Conservation (phyloP, 2,113 vertebrate species). For the Herpetotheres cachinnans region DNA sequence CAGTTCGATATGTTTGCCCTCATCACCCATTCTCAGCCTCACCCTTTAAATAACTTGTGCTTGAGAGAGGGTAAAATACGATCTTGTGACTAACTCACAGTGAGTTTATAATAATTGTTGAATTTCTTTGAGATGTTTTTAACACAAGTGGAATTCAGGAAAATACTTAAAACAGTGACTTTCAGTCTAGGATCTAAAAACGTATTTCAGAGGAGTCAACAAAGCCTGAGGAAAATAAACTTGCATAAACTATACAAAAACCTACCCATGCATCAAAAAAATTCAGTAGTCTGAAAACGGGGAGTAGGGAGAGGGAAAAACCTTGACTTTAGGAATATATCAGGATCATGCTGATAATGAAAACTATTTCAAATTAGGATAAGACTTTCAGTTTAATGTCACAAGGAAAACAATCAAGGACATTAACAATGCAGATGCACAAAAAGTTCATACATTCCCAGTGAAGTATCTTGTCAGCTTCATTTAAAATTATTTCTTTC, state of each 20-base stretch:
- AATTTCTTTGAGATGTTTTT: neutral
- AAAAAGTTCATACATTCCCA: neutral
- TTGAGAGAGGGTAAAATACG: neutral
- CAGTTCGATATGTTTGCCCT: neutral
- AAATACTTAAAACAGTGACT: neutral
- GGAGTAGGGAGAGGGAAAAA: fast-evolving
- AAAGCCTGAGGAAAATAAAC: neutral
- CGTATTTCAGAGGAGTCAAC: neutral
- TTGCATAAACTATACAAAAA: neutral
- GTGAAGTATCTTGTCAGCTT: neutral
- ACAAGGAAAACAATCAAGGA: neutral
- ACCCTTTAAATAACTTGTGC: neutral
- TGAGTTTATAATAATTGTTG: neutral
- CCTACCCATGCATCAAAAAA: neutral
- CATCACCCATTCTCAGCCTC: neutral
- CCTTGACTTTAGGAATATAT: neutral
- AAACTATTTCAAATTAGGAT: neutral
- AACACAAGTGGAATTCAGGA: neutral
- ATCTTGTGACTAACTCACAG: neutral
- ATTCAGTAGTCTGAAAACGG: fast-evolving
- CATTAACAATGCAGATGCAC: neutral
- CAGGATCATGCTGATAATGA: neutral
- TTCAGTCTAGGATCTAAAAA: neutral
- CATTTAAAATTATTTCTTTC: conserved; percentile 12
- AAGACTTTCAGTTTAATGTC: neutral